These are phyloP conservation scores for Apotomis betuletana DNA, from an alignment of 2,888 invertebrate genomes.

Conservation along the genomic window DNA sequence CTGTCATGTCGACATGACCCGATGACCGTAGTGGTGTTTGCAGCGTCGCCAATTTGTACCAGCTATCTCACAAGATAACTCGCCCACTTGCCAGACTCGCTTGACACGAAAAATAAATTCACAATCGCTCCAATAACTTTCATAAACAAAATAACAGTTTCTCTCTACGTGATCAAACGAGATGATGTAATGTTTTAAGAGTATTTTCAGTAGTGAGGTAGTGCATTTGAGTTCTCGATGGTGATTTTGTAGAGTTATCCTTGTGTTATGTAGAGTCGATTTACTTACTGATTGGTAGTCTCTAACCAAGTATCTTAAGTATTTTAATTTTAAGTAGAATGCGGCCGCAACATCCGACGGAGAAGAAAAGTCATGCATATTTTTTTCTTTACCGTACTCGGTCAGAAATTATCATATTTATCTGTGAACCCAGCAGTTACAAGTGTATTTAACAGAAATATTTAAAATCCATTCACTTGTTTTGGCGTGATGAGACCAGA, in stretches of 20 bases:
- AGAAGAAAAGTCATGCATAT: too few species aligned
- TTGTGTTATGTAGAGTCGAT: background rate
- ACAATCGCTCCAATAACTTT: conserved; percentile 43
- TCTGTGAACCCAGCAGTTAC: too few species aligned
- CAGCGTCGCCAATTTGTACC: conserved; percentile 67
- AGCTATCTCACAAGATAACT: conserved; percentile 54
- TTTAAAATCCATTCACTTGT: too few species aligned
- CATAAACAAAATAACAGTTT: conserved; percentile 38
- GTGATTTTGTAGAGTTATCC: background rate
- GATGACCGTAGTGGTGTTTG: conserved; percentile 58
- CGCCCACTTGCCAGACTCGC: conserved; percentile 47
- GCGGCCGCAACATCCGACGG: too few species aligned
- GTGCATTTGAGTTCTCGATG: background rate
- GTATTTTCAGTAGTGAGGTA: conserved; percentile 18
- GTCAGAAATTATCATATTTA: too few species aligned
- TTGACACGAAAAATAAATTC: conserved; percentile 47
- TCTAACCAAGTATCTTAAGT: too few species aligned
- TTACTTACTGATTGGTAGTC: background rate
- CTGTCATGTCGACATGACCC: conserved; percentile 56
- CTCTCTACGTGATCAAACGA: conserved; percentile 25
- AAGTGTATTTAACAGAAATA: too few species aligned
- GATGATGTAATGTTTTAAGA: conserved; percentile 36
- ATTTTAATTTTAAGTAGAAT: too few species aligned
- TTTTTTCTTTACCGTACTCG: too few species aligned
- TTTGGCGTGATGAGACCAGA: too few species aligned